Conservation (phyloP, 2,888 invertebrate genomes). For the Malachius bipustulatus region DNA sequence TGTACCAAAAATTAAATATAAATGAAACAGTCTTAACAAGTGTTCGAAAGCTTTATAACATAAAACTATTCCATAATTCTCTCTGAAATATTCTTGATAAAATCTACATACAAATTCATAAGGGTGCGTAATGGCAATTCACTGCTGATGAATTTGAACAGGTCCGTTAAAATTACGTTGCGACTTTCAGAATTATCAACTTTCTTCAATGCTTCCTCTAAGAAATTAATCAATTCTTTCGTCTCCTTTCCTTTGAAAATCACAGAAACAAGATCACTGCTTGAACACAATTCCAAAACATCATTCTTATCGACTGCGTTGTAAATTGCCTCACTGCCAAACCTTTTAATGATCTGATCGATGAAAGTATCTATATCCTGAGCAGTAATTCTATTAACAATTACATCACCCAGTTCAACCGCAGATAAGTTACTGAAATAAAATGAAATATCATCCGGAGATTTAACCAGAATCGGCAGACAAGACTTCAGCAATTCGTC, state of each 20-base stretch:
- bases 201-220: constrained; percentile 11
- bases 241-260: constrained; percentile 12
- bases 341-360: constrained; percentile 13
- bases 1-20: too few species aligned
- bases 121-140: constrained; percentile 16
- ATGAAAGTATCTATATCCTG: constrained; percentile 17
- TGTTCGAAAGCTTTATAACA: too few species aligned
- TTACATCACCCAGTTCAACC: constrained; percentile 18
- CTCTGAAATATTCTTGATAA: constrained; percentile 17
- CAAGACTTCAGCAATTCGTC: constrained; percentile 19
- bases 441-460: constrained; percentile 17
- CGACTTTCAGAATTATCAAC: constrained; percentile 12
- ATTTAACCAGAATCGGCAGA: constrained; percentile 19
- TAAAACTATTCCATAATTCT: constrained; percentile 3
- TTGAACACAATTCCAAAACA: constrained; percentile 11
- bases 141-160: constrained; percentile 19
- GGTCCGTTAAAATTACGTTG: constrained; percentile 18
- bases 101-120: constrained; percentile 18
- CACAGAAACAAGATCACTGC: constrained; percentile 8
- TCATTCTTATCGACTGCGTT: constrained; percentile 10
- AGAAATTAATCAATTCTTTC: constrained; percentile 12
- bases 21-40: too few species aligned
- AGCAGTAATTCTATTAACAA: constrained; percentile 12
- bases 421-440: constrained; percentile 19
- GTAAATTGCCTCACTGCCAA: constrained; percentile 12